Evolutionary conservation across 2,113 vertebrate genomes (phyloP), one percentile per base, ranked within the genome.

Genomic region (Ctenomys sociabilis): DNA sequence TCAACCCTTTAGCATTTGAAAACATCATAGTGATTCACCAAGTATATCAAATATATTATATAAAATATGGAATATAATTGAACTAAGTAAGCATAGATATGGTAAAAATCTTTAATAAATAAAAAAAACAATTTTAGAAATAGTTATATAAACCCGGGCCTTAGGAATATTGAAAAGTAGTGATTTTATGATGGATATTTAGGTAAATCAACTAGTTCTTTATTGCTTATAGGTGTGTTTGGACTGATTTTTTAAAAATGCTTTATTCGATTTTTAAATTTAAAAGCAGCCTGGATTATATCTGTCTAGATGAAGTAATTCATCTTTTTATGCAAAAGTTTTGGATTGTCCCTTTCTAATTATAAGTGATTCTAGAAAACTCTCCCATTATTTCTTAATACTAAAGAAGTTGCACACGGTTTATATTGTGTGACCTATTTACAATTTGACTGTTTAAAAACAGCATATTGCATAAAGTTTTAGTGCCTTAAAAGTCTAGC

Each of bases 71-170:
- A 66, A 81, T 66, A 70, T 30, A 86, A 86, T 91, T 49, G n/a
- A 86, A 89, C n/a, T 83, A 93, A 94, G 11, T 45, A 90, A 57
- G 61, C 49, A 73, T 16, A 28, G 87, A 21, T 90, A 88, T 85
- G 22, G 49, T 49, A 75, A 85, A 95, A 85, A 30, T 78, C 45
- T 49, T 90, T 94, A 78, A 54, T 35, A 90, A 11, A 12, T 81
- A 52, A 80, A 92, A 94, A 90, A 87, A 54, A n/a, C 9, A 54
- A 68, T 86, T 66, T 88, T 77, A 78, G 26, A 80, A 83, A 66
- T 72, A 94, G 59, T 54, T 85, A n/a, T 73, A 21, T 70, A 61
- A 73, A 88, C 28, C 9, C 2, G 68, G 1, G 11, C 37, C 28
- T 87, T 90, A 72, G 77, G 66, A 83, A 10, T 70, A n/a, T 32